Evolutionary conservation across 2,888 invertebrate species (phyloP).

Genomic region (Eucera pruinosa): DNA sequence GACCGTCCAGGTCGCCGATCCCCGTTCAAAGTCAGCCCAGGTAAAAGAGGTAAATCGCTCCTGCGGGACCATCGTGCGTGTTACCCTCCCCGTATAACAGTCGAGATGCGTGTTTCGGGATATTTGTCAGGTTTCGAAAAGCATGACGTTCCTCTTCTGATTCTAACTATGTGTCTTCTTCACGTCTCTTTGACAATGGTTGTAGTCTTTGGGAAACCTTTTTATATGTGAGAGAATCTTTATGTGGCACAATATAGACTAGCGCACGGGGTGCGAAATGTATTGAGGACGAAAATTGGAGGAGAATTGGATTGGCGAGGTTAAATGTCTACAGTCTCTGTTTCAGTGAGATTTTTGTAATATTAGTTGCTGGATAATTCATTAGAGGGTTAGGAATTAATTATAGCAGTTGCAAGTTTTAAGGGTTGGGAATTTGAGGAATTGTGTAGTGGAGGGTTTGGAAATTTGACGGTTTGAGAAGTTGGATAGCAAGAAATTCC

Average conservation of each 20-base stretch:
- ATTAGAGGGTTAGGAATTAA: too few relatives aligned
- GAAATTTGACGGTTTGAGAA: too few relatives aligned
- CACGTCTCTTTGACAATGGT: not conserved
- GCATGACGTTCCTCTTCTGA: slow-evolving; percentile 37
- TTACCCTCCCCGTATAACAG: not conserved
- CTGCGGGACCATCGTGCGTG: slow-evolving; percentile 42
- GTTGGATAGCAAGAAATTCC: too few relatives aligned
- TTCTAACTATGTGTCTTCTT: not conserved
- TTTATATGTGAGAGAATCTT: not conserved
- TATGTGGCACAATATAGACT: slow-evolving; percentile 14
- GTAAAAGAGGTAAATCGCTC: slow-evolving; percentile 84
- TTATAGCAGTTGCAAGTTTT: too few relatives aligned
- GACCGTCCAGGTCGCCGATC: slow-evolving; percentile 95
- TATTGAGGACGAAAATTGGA: too few relatives aligned
- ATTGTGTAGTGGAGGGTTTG: too few relatives aligned
- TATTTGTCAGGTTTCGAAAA: slow-evolving; percentile 44
- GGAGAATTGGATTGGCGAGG: too few relatives aligned
- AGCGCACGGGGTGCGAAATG: not conserved
- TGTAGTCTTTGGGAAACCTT: not conserved
- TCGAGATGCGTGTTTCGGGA: slow-evolving; percentile 22
- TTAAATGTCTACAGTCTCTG: too few relatives aligned
- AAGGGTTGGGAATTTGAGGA: too few relatives aligned
- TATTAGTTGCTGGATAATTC: too few relatives aligned
- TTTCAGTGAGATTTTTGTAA: too few relatives aligned
- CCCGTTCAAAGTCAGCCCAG: slow-evolving; percentile 91